phyloP scores from a whole-genome alignment of 1,140 invertebrate genomes.

The Thaumatotibia leucotreta region DNA sequence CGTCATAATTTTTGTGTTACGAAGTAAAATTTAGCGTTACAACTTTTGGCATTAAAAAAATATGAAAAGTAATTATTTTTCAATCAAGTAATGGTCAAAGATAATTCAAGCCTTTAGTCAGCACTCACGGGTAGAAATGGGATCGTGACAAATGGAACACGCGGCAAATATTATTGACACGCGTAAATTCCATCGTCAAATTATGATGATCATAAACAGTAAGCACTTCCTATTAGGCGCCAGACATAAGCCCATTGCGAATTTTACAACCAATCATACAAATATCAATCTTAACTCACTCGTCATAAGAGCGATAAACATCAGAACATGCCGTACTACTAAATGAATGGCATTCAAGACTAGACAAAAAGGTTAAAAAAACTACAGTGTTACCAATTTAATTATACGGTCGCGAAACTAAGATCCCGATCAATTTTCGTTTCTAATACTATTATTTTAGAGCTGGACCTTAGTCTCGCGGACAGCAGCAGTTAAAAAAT shows the following conservation, averaged over 20 bases:
- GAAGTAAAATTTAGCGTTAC: too few relatives aligned
- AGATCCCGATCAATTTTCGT: neutral
- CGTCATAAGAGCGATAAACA: constrained; percentile 2
- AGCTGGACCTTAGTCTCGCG: neutral
- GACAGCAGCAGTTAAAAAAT: neutral
- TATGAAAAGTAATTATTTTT: too few relatives aligned
- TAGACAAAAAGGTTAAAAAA: constrained; percentile 13
- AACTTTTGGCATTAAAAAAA: too few relatives aligned
- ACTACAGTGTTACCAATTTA: neutral
- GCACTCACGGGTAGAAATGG: too few relatives aligned
- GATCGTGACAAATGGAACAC: too few relatives aligned
- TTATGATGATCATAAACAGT: neutral
- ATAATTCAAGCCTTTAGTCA: too few relatives aligned
- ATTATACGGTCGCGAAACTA: neutral
- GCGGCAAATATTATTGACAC: neutral
- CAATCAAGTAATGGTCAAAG: too few relatives aligned
- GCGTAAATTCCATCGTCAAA: neutral
- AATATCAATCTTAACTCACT: constrained; percentile 1
- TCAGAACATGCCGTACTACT: constrained; percentile 9
- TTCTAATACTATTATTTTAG: neutral
- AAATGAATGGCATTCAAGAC: constrained; percentile 12
- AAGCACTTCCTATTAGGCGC: neutral
- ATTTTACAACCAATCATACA: neutral
- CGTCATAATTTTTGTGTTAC: too few relatives aligned
- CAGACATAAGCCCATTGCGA: neutral